Base-by-base conservation (phyloP, 2,888 invertebrate species). In the Clivina fossor region DNA sequence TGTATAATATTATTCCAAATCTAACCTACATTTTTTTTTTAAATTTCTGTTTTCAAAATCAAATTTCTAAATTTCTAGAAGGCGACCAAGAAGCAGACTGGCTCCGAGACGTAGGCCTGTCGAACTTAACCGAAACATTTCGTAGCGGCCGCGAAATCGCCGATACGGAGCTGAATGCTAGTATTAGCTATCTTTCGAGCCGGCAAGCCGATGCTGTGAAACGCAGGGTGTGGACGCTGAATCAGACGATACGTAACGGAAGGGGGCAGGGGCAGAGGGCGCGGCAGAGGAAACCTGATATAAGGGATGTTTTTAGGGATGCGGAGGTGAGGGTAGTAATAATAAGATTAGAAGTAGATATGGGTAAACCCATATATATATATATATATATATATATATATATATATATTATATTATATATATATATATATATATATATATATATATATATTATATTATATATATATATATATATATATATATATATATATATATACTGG, bases 291-390 rank as follows among this genome's bases (percentile, higher is more conserved):
- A 86, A 87, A 65, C 87, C 88, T 9, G 91, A 92, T 70, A 88
- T 91, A 58, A 76, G 91, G 64, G 90, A 91, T 74, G 86, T 92
- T 47, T 87, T 90, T 68, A 83, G 88, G 71, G 89, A 90, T 74
- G 79, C 86, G 61, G 90, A 90, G 80, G 90, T 89, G 67, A 76
- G 76, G 63, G 15, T n/a, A 9, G n/a, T n/a, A n/a, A n/a, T n/a
- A n/a, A n/a, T n/a, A n/a, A n/a, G n/a, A n/a, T n/a, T n/a, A n/a
- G n/a, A n/a, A n/a, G n/a, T n/a, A n/a, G n/a, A n/a, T n/a, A n/a
- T n/a, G n/a, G n/a, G n/a, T n/a, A n/a, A n/a, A n/a, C n/a, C n/a
- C n/a, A n/a, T n/a, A n/a, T n/a, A n/a, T n/a, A n/a, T n/a, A n/a
- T n/a, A n/a, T n/a, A n/a, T n/a, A n/a, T n/a, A n/a, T n/a, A n/a